Evolutionary conservation across 2,113 vertebrate genomes (phyloP).

Genomic region (Toxotes jaculatrix): DNA sequence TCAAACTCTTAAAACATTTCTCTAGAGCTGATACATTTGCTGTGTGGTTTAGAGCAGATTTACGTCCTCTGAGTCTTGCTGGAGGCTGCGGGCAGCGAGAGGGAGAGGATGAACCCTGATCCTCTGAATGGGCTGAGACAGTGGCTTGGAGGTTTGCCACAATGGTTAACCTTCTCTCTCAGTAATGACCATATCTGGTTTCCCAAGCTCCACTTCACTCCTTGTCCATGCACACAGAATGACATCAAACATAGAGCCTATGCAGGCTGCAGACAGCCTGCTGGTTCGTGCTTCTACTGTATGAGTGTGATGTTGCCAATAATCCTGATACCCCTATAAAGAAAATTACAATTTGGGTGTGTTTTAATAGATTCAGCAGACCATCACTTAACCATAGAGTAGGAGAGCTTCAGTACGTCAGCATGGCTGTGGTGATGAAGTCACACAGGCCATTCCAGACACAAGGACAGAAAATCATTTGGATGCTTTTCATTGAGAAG

Average conservation of each 20-base stretch:
- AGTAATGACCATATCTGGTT: conserved; percentile 83
- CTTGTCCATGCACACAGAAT: conserved; percentile 43
- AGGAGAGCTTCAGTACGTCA: conserved; percentile 30
- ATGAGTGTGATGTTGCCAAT: conserved; percentile 26
- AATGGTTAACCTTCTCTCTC: conserved; percentile 78
- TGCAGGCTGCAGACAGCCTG: conserved; percentile 36
- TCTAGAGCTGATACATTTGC: conserved; percentile 46
- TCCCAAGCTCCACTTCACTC: conserved; percentile 61
- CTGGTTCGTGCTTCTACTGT: conserved; percentile 41
- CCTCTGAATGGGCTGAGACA: conserved; percentile 76
- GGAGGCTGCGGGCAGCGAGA: conserved; percentile 59
- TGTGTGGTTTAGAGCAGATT: conserved; percentile 65
- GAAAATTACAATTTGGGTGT: conserved; percentile 48
- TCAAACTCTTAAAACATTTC: conserved; percentile 29
- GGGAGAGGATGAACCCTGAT: conserved; percentile 59
- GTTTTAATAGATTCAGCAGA: conserved; percentile 69
- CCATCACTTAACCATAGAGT: conserved; percentile 52
- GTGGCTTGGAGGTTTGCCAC: conserved; percentile 82
- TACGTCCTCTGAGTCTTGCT: conserved; percentile 44
- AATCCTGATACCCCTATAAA: conserved; percentile 50
- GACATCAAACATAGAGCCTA: conserved; percentile 47
- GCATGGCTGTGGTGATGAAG: conserved; percentile 44
- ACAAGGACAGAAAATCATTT: conserved; percentile 46
- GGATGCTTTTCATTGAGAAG: not conserved
- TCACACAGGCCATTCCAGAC: conserved; percentile 35